phyloP scores from a whole-genome alignment of 1,140 invertebrate species.

The Stegodyphus mimosarum region DNA sequence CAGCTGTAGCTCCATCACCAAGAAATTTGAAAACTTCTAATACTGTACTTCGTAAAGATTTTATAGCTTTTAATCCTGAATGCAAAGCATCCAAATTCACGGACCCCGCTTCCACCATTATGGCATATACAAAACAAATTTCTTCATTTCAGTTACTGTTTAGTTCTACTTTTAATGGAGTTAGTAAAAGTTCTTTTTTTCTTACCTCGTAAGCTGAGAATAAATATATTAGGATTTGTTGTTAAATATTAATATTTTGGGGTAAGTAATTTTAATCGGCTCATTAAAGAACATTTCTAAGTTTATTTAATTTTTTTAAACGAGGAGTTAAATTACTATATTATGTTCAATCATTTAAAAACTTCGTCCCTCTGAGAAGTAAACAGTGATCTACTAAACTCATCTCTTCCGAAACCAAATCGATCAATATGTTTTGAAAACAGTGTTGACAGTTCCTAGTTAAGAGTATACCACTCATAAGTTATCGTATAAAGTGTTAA shows the following conservation, averaged over 20 bases:
- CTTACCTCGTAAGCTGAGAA: not conserved
- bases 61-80: slow-evolving; percentile 78
- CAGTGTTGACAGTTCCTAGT: not conserved
- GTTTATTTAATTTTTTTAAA: no score
- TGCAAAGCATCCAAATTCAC: slow-evolving; percentile 76
- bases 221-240: not conserved
- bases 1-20: slow-evolving; percentile 77
- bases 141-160: not conserved
- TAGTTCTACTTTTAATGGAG: not conserved
- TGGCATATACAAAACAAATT: not conserved
- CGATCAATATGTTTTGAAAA: not conserved
- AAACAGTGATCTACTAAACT: not conserved
- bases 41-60: slow-evolving; percentile 82
- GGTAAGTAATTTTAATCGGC: not conserved
- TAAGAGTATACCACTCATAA: not conserved
- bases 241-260: not conserved
- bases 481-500: no score
- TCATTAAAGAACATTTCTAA: not conserved
- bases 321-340: no score
- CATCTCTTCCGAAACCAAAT: not conserved
- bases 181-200: not conserved
- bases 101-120: not conserved
- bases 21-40: slow-evolving; percentile 83
- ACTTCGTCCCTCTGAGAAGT: not conserved
- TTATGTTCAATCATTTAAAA: no score